Percentiles rank a stretch among this genome's conserved stretches.
Conservation (phyloP, 2,888 invertebrate species). For the Hirudinaria manillensis region DNA sequence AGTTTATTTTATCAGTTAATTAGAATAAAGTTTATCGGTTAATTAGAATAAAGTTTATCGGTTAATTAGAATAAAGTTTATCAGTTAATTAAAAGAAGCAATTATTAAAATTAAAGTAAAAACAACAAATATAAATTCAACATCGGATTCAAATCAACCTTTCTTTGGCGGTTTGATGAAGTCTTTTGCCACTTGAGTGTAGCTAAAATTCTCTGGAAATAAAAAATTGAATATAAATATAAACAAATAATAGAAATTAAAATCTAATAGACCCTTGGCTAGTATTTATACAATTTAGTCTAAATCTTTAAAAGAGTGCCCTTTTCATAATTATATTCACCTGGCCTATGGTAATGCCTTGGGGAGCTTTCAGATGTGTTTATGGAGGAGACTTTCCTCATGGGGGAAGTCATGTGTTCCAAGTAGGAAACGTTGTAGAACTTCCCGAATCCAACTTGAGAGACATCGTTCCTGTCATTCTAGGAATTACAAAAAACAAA, state of each 20-base stretch:
- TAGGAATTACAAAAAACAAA: not conserved
- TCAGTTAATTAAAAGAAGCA: not conserved
- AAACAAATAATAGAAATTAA: not conserved
- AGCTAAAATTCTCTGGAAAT: slow-evolving; percentile 26
- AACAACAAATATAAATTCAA: not conserved
- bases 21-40: slow-evolving; percentile 8
- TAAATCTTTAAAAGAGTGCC: not conserved
- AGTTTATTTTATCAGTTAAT: not conserved
- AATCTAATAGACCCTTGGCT: not conserved
- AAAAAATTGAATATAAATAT: not conserved
- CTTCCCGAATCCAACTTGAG: slow-evolving; percentile 15
- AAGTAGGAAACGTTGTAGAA: slow-evolving; percentile 27
- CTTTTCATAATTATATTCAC: not conserved
- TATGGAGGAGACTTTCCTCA: slow-evolving; percentile 11
- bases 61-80: not conserved
- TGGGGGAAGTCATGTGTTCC: not conserved
- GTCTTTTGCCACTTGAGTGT: slow-evolving; percentile 21
- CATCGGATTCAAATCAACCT: slow-evolving; percentile 10
- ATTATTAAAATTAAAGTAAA: not conserved
- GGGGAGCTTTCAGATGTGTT: slow-evolving; percentile 23
- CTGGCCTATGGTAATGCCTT: slow-evolving; percentile 26
- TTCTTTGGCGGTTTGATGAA: slow-evolving; percentile 22
- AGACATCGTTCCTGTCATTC: not conserved
- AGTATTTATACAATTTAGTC: not conserved
- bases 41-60: slow-evolving; percentile 7